These are phyloP conservation scores for Premnoplex brunnescens DNA, from an alignment of 2,797 vertebrate genomes.

Conservation along the genomic window DNA sequence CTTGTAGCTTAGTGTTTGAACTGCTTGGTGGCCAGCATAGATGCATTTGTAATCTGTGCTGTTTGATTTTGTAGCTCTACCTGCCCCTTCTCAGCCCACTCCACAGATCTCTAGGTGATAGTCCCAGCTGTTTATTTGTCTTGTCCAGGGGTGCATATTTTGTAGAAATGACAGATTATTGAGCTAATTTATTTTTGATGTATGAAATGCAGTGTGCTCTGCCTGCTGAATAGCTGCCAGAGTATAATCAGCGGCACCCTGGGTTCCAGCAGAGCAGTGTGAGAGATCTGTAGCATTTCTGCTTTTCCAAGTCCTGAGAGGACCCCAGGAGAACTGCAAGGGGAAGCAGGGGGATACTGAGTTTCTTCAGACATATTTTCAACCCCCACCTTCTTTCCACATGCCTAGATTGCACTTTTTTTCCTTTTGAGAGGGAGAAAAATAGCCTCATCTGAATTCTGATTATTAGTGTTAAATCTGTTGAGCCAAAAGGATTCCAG, in stretches of 20 bases:
- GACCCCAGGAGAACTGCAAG: not conserved
- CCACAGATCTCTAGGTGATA: not conserved
- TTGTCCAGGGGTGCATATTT: not conserved
- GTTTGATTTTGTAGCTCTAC: slow-evolving; percentile 28
- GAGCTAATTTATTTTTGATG: not conserved
- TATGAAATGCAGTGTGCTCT: not conserved
- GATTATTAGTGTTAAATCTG: not conserved
- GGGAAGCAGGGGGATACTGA: not conserved
- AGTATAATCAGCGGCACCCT: not conserved
- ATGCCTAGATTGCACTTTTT: not conserved
- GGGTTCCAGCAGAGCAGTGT: not conserved
- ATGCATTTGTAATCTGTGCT: not conserved
- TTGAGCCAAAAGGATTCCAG: not conserved
- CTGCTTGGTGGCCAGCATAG: not conserved
- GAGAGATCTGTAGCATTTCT: not conserved
- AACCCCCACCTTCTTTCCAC: not conserved
- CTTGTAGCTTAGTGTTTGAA: slow-evolving; percentile 40
- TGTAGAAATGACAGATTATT: not conserved
- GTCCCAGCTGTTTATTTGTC: slow-evolving; percentile 29
- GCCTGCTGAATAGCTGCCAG: slow-evolving; percentile 5
- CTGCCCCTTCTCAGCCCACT: not conserved
- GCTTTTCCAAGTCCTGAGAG: not conserved
- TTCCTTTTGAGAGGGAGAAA: not conserved
- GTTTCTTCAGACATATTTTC: not conserved
- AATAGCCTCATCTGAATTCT: not conserved